These are phyloP conservation scores for Rhagophthalmus giganteus DNA, from an alignment of 2,888 invertebrate species.

Conservation along the genomic window DNA sequence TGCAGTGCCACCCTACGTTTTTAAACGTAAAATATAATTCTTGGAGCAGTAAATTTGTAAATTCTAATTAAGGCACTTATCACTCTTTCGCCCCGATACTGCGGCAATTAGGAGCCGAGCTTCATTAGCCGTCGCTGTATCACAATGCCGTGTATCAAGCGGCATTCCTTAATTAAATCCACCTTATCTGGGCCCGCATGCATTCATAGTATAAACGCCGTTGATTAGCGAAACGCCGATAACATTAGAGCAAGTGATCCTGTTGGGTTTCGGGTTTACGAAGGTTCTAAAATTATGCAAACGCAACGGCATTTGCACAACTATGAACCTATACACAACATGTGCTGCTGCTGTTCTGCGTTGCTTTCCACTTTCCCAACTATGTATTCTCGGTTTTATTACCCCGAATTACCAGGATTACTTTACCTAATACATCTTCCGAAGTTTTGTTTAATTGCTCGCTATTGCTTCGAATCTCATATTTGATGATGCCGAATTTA, in stretches of 20 bases:
- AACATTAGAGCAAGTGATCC: constrained; percentile 29
- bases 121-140: constrained; percentile 32
- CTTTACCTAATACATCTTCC: constrained; percentile 22
- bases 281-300: constrained; percentile 26
- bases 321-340: constrained; percentile 23
- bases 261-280: constrained; percentile 26
- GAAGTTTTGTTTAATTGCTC: constrained; percentile 19
- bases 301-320: constrained; percentile 25
- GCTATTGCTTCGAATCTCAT: constrained; percentile 12
- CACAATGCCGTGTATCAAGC: constrained; percentile 33
- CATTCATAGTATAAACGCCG: constrained; percentile 31
- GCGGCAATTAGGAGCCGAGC: constrained; percentile 30
- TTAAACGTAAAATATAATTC: constrained; percentile 27
- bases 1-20: constrained; percentile 14
- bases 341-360: constrained; percentile 15
- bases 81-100: constrained; percentile 31
- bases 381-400: constrained; percentile 18
- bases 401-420: constrained; percentile 20
- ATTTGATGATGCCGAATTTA: constrained; percentile 7
- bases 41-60: constrained; percentile 32
- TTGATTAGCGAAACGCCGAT: constrained; percentile 31
- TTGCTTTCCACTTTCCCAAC: constrained; percentile 3
- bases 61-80: constrained; percentile 34
- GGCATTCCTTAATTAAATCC: constrained; percentile 33
- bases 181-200: constrained; percentile 32